Evolutionary conservation across 64 coral and sea anemone genomes (phyloP), one percentile per base, ranked within the genome.

Genomic region (Pocillopora verrucosa): DNA sequence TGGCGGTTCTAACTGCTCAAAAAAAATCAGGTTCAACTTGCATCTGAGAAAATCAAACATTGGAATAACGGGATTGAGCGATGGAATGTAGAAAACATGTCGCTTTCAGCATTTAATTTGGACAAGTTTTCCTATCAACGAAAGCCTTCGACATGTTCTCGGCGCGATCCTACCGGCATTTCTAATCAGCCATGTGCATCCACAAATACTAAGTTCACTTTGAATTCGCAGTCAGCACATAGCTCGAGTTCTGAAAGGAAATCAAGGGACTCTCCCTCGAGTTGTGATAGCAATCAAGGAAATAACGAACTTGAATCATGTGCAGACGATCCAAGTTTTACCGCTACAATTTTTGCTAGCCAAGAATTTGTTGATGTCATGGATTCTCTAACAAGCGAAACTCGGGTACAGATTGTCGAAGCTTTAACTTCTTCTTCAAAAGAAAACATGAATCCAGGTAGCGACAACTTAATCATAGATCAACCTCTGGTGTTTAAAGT

Each of bases 41-140:
- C 41, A 24, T 70, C 67, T 20, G 10, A n/a, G 25, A 11, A 1
- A 70, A 67, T 16, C 19, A 9, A 30, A 20, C 16, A 57, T 10
- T 12, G 26, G 1, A 5, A 70, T 45, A 70, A 20, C 67, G 12
- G 67, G 20, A 70, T 9, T 0, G 67, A 70, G 25, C 20, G 20
- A 11, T 70, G 35, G 65, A 15, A 70, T 30, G 22, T 17, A 12
- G 36, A 30, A 20, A 26, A 37, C 0, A 85, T 85, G 82, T 85
- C 41, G 1, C 41, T 51, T 51, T 51, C 82, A 56, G 36, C 70
- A 13, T 72, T 85, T 14, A 85, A 85, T 70, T 57, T 85, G 16
- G 65, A 72, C 17, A 56, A 70, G 36, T 85, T 85, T 72, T 24
- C 37, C 10, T 85, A 85, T 24, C 65, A 85, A n/a, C 82, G 82